Evolutionary conservation across 2,888 invertebrate species (phyloP).

Genomic region (Agonopterix alstromeriana): DNA sequence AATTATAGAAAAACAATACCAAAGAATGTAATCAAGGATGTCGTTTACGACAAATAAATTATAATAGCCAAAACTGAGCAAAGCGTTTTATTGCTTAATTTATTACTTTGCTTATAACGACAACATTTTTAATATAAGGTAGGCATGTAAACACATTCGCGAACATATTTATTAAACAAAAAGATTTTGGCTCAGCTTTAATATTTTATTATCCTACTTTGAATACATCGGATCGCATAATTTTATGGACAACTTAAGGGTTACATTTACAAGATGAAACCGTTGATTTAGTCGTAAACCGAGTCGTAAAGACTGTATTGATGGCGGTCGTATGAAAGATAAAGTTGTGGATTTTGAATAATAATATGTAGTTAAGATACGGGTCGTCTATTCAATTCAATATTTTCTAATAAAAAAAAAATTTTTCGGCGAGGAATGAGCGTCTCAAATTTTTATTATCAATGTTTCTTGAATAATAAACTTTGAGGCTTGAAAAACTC

Average conservation of each 20-base stretch:
- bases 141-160: slow-evolving; percentile 6
- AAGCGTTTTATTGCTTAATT: slow-evolving; percentile 11
- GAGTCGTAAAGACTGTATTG: slow-evolving; percentile 50
- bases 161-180: slow-evolving; percentile 7
- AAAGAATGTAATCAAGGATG: slow-evolving; percentile 8
- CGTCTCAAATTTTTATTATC: background rate
- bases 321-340: slow-evolving; percentile 44
- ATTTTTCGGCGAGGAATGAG: slow-evolving; percentile 1
- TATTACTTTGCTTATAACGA: slow-evolving; percentile 1
- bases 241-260: slow-evolving; percentile 59
- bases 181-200: slow-evolving; percentile 3
- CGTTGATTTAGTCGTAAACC: slow-evolving; percentile 65
- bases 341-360: slow-evolving; percentile 51
- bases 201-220: slow-evolving; percentile 9
- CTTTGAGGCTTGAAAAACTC: background rate
- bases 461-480: background rate
- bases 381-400: slow-evolving; percentile 10
- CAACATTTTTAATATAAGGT: background rate
- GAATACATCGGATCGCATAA: slow-evolving; percentile 49
- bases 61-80: slow-evolving; percentile 3
- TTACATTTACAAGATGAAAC: slow-evolving; percentile 59
- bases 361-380: slow-evolving; percentile 20
- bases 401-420: slow-evolving; percentile 5
- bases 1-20: slow-evolving; percentile 1
- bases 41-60: slow-evolving; percentile 4